A percentile compares a stretch with the other conserved stretches of the same genome.
These are phyloP conservation scores for Tetraneura akinire DNA, from an alignment of 1,140 invertebrate species.

Conservation along the genomic window DNA sequence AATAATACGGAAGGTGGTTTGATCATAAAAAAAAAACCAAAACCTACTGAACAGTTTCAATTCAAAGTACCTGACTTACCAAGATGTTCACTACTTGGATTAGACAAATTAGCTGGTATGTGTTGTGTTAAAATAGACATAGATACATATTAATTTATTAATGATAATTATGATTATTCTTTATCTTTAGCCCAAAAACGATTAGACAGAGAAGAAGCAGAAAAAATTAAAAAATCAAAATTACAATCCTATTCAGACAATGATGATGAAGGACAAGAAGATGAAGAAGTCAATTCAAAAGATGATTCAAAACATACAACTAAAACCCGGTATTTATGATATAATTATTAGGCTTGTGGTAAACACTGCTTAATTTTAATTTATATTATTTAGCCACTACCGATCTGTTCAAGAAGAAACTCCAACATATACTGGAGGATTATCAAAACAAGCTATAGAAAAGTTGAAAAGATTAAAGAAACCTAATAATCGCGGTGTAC, in stretches of 20 bases:
- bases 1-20: slow-evolving; percentile 74
- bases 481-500: slow-evolving; percentile 63
- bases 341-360: background rate
- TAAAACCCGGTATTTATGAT: slow-evolving; percentile 53
- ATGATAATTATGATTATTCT: background rate
- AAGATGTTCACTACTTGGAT: slow-evolving; percentile 74
- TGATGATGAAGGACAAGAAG: slow-evolving; percentile 63
- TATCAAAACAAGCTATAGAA: slow-evolving; percentile 76
- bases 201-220: slow-evolving; percentile 64
- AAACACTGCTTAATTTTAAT: background rate
- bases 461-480: slow-evolving; percentile 68
- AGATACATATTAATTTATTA: background rate
- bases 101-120: slow-evolving; percentile 81
- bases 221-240: slow-evolving; percentile 57
- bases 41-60: slow-evolving; percentile 63
- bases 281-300: slow-evolving; percentile 56
- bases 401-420: slow-evolving; percentile 80
- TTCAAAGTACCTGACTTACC: slow-evolving; percentile 71
- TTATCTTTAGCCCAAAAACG: slow-evolving; percentile 65
- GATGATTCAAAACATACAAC: slow-evolving; percentile 53
- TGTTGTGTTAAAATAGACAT: background rate
- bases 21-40: slow-evolving; percentile 77
- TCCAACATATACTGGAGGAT: slow-evolving; percentile 88
- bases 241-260: slow-evolving; percentile 69
- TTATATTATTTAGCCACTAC: slow-evolving; percentile 66